phyloP scores from a whole-genome alignment of 2,888 invertebrate genomes.

The Encarsia formosa region DNA sequence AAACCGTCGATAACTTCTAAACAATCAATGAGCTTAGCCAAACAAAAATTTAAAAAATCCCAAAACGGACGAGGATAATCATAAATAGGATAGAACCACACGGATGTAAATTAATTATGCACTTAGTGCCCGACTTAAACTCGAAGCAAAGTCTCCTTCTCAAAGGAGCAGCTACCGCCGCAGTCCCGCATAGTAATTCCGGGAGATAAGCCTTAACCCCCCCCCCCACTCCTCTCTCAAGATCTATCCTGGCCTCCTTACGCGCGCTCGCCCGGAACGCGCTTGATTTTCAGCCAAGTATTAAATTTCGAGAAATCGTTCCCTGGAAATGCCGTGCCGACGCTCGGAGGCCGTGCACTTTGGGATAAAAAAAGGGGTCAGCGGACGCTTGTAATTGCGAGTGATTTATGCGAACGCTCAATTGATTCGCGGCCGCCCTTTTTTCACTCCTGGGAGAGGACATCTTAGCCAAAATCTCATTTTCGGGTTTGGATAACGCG shows the following conservation, averaged over 20 bases:
- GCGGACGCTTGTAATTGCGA: too few relatives aligned
- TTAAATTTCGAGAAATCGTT: constrained; percentile 25
- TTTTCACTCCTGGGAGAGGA: too few relatives aligned
- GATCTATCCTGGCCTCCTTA: constrained; percentile 1
- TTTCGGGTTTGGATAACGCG: too few relatives aligned
- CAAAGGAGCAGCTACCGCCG: not conserved
- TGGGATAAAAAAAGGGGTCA: constrained; percentile 18
- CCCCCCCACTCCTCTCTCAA: constrained; percentile 20
- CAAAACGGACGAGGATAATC: too few relatives aligned
- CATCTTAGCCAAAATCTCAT: too few relatives aligned
- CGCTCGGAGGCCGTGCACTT: not conserved
- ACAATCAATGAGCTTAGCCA: too few relatives aligned
- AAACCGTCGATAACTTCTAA: too few relatives aligned
- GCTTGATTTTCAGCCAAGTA: constrained; percentile 29
- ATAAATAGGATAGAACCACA: constrained; percentile 22
- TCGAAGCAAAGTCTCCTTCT: constrained; percentile 9
- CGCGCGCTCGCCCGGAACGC: not conserved
- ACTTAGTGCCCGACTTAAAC: constrained; percentile 20
- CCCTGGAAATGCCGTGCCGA: not conserved
- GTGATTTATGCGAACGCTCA: too few relatives aligned
- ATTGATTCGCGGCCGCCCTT: too few relatives aligned
- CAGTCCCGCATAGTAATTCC: constrained; percentile 28
- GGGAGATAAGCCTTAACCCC: constrained; percentile 24
- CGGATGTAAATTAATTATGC: constrained; percentile 26
- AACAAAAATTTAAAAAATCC: too few relatives aligned